Percentiles rank a stretch among this genome's conserved stretches.
phyloP scores from a whole-genome alignment of 2,797 vertebrate species.

The Emys orbicularis region DNA sequence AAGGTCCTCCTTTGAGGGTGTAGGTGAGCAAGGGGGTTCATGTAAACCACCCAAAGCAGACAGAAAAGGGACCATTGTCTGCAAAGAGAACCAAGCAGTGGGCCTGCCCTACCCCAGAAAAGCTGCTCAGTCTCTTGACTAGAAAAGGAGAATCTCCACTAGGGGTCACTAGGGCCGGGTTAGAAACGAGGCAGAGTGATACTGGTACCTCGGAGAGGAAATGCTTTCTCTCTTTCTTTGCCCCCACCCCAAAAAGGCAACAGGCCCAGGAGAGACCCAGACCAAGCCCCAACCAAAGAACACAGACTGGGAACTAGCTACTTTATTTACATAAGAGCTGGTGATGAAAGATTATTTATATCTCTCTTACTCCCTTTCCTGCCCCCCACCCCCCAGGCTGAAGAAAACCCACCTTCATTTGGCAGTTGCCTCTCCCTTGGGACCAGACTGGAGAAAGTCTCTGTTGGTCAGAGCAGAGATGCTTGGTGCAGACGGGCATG shows the following conservation, averaged over 20 bases:
- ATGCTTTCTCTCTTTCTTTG: not conserved
- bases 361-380: not conserved
- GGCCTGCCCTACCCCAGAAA: not conserved
- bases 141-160: not conserved
- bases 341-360: not conserved
- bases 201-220: not conserved
- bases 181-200: not conserved
- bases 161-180: not conserved
- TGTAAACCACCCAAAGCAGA: not conserved
- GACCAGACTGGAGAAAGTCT: not conserved
- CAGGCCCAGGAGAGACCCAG: not conserved
- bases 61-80: not conserved
- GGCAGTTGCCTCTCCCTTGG: not conserved
- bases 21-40: rapidly evolving
- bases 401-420: not conserved
- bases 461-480: not conserved
- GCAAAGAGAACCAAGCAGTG: not conserved
- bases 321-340: not conserved
- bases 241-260: not conserved
- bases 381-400: not conserved
- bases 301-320: not conserved
- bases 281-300: not conserved
- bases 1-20: rapidly evolving
- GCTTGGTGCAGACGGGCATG: not conserved
- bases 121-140: not conserved